These are phyloP conservation scores for Paralvinella palmiformis DNA, from an alignment of 1,140 invertebrate species.

Conservation along the genomic window DNA sequence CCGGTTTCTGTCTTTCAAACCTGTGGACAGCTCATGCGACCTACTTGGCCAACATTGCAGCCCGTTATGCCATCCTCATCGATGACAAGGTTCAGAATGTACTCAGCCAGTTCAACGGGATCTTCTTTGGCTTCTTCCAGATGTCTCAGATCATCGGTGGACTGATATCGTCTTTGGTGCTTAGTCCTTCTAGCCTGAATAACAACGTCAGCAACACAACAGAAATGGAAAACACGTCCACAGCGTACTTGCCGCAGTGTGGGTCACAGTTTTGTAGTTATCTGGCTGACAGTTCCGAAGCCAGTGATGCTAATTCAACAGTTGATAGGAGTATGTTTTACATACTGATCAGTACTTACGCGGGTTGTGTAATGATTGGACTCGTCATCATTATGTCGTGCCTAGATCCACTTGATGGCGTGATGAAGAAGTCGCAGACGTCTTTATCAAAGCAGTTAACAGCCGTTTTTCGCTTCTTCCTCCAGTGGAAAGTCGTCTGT, in stretches of 20 bases:
- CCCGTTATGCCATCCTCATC: conserved; percentile 27
- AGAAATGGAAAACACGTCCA: conserved; percentile 5
- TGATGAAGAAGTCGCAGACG: conserved; percentile 20
- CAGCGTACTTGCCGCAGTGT: background rate
- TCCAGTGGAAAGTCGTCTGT: conserved; percentile 22
- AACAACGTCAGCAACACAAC: conserved; percentile 7
- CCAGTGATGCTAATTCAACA: background rate
- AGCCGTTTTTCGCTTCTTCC: conserved; percentile 28
- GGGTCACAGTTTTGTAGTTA: background rate
- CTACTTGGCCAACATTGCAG: conserved; percentile 33
- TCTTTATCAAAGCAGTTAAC: conserved; percentile 21
- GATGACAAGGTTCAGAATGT: conserved; percentile 28
- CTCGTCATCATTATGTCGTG: conserved; percentile 28
- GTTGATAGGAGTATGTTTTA: conserved; percentile 24
- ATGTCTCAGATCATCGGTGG: conserved; percentile 32
- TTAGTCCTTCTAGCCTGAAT: conserved; percentile 18
- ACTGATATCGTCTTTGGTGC: conserved; percentile 31
- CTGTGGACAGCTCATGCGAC: conserved; percentile 34
- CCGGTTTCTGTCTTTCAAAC: conserved; percentile 29
- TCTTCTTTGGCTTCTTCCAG: conserved; percentile 37
- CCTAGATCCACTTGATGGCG: conserved; percentile 30
- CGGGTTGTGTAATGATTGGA: conserved; percentile 24
- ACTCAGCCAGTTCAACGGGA: conserved; percentile 35
- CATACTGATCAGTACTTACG: conserved; percentile 33
- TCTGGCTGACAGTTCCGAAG: background rate